Evolutionary conservation across 2,888 invertebrate species (phyloP).

Genomic region (Doris montereyensis): DNA sequence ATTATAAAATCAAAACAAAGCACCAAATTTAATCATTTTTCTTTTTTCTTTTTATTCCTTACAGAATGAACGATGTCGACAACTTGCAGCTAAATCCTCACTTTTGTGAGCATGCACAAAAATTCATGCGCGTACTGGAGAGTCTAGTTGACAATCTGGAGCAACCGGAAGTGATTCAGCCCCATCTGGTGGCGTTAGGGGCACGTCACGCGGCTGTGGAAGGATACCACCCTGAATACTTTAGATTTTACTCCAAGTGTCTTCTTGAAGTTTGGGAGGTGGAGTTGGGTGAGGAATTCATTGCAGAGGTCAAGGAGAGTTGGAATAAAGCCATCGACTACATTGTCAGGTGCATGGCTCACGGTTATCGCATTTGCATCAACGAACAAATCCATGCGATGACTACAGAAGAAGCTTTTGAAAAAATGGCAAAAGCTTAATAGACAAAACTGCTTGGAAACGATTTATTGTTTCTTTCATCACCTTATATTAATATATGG

Average conservation of each 20-base stretch:
- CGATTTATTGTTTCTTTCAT: too few relatives aligned
- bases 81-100: conserved; percentile 46
- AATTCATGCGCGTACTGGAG: conserved; percentile 59
- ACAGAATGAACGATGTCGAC: conserved; percentile 52
- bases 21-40: too few relatives aligned
- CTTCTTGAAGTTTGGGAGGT: conserved; percentile 61
- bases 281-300: conserved; percentile 65
- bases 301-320: conserved; percentile 59
- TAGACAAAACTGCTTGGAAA: background rate
- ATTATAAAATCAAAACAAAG: too few relatives aligned
- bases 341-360: conserved; percentile 48
- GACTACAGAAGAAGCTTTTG: background rate
- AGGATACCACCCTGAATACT: conserved; percentile 59
- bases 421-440: background rate
- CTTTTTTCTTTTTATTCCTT: too few relatives aligned
- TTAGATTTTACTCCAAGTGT: conserved; percentile 58
- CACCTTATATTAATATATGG: too few relatives aligned
- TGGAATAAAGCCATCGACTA: conserved; percentile 59
- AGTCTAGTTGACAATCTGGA: conserved; percentile 59
- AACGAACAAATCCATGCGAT: conserved; percentile 39
- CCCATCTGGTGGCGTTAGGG: conserved; percentile 58
- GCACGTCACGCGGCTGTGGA: conserved; percentile 63
- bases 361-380: conserved; percentile 46
- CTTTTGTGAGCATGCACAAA: conserved; percentile 56
- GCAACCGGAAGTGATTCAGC: conserved; percentile 50